Evolutionary conservation across 2,113 vertebrate species (phyloP), one percentile per base, ranked within the genome.

Genomic region (Brachionichthys hirsutus): DNA sequence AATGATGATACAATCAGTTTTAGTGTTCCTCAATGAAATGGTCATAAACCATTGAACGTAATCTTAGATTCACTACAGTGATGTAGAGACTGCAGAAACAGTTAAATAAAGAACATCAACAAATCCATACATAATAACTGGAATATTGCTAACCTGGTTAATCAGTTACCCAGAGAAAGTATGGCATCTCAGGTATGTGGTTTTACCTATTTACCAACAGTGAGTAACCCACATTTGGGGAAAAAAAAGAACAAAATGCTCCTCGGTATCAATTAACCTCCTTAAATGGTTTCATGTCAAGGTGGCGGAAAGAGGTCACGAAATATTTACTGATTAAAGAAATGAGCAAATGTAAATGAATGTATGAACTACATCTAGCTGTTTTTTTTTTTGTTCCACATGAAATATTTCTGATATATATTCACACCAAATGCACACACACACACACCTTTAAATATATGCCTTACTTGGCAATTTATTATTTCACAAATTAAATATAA

Each of bases 131-230:
- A 50, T 15, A 40, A 18, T n/a, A 58, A 14, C 15, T 61, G 2
- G 45, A 46, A 35, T 30, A 3, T 8, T 46, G 13, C 40, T 15
- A 20, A 76, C 19, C 38, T 59, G 61, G 24, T 30, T 77, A 14
- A 34, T 34, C n/a, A 60, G 36, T 4, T 18, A 57, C 63, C 35
- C 24, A 46, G 46, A 51, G 54, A 45, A 53, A 56, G 56, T 11
- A 10, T 12, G 4, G 36, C 11, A 63, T 71, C 57, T 70, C 49
- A 62, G 69, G 68, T 54, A 77, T 85, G 66, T 34, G 49, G 56
- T 18, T 56, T 2, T 44, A 14, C 46, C 19, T 50, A 55, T 75
- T 70, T 38, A 43, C 54, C 3, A 51, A 45, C 54, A 47, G 15
- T 73, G 59, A 78, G 61, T 80, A 63, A 73, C 16, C 24, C 2